Conservation (phyloP, 2,888 invertebrate species). For the Miltochrista miniata region DNA sequence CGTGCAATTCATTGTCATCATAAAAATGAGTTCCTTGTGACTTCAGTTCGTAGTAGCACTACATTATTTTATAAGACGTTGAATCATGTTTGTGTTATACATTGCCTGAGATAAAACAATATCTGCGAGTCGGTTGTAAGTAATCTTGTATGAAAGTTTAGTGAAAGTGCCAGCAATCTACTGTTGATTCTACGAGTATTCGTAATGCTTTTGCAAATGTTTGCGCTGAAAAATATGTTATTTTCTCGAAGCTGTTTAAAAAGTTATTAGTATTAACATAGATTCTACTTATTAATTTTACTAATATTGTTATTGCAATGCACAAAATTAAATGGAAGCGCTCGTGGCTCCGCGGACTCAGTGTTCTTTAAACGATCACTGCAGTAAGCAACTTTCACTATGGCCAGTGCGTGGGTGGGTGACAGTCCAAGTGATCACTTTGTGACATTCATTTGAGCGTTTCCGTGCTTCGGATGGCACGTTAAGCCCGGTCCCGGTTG, state of each 20-base stretch:
- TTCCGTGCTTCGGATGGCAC: too few relatives aligned
- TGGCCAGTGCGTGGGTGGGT: too few relatives aligned
- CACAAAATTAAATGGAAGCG: too few relatives aligned
- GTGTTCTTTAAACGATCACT: too few relatives aligned
- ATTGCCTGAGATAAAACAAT: constrained; percentile 58
- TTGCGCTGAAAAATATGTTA: constrained; percentile 7
- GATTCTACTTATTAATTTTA: too few relatives aligned
- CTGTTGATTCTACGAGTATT: constrained; percentile 5
- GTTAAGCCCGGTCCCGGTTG: too few relatives aligned
- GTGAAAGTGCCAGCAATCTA: constrained; percentile 9
- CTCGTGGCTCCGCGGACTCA: too few relatives aligned
- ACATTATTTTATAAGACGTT: constrained; percentile 52
- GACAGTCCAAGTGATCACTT: too few relatives aligned
- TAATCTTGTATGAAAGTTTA: constrained; percentile 49
- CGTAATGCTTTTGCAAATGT: constrained; percentile 10
- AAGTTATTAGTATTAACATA: neutral
- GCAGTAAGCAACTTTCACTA: too few relatives aligned
- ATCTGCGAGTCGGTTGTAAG: constrained; percentile 42
- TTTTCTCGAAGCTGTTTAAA: neutral
- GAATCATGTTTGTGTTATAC: constrained; percentile 52
- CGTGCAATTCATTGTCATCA: too few relatives aligned
- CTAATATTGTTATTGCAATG: too few relatives aligned
- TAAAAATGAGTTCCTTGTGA: neutral
- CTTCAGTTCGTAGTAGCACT: constrained; percentile 24
- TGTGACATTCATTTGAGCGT: too few relatives aligned